Evolutionary conservation across 2,888 invertebrate species (phyloP), one percentile per base, ranked within the genome.

Genomic region (Tromatobia lineatoria): DNA sequence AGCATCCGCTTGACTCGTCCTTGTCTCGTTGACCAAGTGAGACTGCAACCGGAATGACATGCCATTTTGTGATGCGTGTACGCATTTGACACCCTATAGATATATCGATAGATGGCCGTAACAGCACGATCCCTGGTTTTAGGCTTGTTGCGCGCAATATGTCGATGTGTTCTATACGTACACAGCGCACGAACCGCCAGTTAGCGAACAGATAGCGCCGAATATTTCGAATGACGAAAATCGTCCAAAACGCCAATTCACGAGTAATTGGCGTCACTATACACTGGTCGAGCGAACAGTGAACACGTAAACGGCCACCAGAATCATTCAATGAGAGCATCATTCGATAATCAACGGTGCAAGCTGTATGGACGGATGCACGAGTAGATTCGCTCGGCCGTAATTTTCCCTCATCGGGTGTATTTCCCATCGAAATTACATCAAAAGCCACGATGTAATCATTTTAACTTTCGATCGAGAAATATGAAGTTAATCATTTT

Each of bases 51-150:
- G 47, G 75, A 74, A 38, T 45, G 52, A 83, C 73, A 80, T 73
- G 80, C 64, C 61, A 71, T 75, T 64, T 71, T 78, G 75, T 73
- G 81, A 82, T 57, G 67, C 71, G 59, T 20, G 29, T 50, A 52
- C 67, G 47, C 64, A 42, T 38, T 20, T 18, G 20, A 38, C 38
- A 64, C 38, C 64, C 29, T 29, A 64, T 10, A 20, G 1, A 54
- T 20, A 54, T 8, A 23, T 54, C 7, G 3, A 52, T 20, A 20
- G 13, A 25, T 57, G 34, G 54, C 66, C 45, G 54, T 34, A 69
- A n/a, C 42, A 52, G 59, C 80, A 73, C 52, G n/a, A 47, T 64
- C 2, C 15, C 23, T 52, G 61, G 42, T n/a, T 71, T 69, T 52
- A 45, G 71, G 67, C 59, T 61, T 80, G 69, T 34, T 77, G 47